phyloP scores from a whole-genome alignment of 2,797 vertebrate species.

The Typhlichthys subterraneus region DNA sequence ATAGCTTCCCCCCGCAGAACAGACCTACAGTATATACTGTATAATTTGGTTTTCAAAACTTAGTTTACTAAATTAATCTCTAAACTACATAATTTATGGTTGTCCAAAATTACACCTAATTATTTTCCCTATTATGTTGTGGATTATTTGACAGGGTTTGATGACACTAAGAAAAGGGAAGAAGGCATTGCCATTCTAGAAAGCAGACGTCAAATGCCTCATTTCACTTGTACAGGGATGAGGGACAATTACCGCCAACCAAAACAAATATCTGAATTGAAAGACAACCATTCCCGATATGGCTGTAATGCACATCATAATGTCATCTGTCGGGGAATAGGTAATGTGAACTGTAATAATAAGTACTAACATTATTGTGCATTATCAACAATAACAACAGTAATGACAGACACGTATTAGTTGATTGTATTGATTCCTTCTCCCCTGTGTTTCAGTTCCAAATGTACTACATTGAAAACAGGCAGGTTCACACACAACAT shows the following conservation, averaged over 20 bases:
- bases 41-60: too few species aligned
- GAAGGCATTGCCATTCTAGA: slow-evolving; percentile 30
- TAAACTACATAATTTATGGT: neutral
- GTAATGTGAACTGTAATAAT: slow-evolving; percentile 43
- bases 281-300: slow-evolving; percentile 55
- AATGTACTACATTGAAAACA: slow-evolving; percentile 68
- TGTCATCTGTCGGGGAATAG: slow-evolving; percentile 62
- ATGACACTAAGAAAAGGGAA: slow-evolving; percentile 21
- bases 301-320: slow-evolving; percentile 62
- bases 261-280: slow-evolving; percentile 61
- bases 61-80: neutral
- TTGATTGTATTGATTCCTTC: neutral
- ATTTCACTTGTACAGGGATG: slow-evolving; percentile 71
- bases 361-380: neutral
- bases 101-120: neutral
- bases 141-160: slow-evolving; percentile 48
- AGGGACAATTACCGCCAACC: slow-evolving; percentile 69
- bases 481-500: slow-evolving; percentile 67
- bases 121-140: slow-evolving; percentile 7
- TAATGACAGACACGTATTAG: too few species aligned
- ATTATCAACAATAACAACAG: neutral
- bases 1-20: too few species aligned
- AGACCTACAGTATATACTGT: too few species aligned
- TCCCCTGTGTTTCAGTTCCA: slow-evolving; percentile 70
- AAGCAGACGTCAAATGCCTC: slow-evolving; percentile 38